Evolutionary conservation across 2,888 invertebrate genomes (phyloP), one percentile per base, ranked within the genome.

Genomic region (Cephus pygmeus): DNA sequence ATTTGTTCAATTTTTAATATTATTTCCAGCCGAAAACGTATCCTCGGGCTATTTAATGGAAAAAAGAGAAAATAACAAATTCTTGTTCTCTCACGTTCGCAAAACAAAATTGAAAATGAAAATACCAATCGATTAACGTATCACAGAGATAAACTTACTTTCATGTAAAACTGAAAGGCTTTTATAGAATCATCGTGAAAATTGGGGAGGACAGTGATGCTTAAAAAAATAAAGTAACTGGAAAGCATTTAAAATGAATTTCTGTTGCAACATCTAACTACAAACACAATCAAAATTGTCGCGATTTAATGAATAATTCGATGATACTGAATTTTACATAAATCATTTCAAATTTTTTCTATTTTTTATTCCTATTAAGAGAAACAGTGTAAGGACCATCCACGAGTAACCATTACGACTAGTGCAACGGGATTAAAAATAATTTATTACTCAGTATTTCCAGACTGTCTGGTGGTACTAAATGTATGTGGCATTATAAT

Each of bases 361-460:
- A 23, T 23, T 23, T 15, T 56, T 56, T 23, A 56, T 56, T 56
- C 9, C 9, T 56, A 1, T 2, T 9, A 56, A 56, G 56, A 1
- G 23, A 56, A 56, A 56, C 23, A 56, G 9, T 1, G 1, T 15
- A 36, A 36, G 36, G 12, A 36, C 23, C 23, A 56, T 56, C 23
- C 56, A 23, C 56, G 23, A 77, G 34, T 75, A 80, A 81, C 79
- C 81, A 79, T 84, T 82, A 81, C 80, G 79, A 80, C 81, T 76
- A 12, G 82, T 73, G 75, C 78, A 81, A 80, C 73, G 79, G 73
- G 79, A 75, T 79, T 83, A 81, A 77, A 77, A 83, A 83, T 74
- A 80, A 86, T 84, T 85, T 81, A 83, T 85, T 73, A 76, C 77
- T 73, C 77, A 75, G 73, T n/a, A 35, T 77, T 75, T 79, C 69